Percentiles rank a stretch among this genome's conserved stretches.
Conservation (phyloP, 2,797 vertebrate species). For the Pseudomugil gertrudae region DNA sequence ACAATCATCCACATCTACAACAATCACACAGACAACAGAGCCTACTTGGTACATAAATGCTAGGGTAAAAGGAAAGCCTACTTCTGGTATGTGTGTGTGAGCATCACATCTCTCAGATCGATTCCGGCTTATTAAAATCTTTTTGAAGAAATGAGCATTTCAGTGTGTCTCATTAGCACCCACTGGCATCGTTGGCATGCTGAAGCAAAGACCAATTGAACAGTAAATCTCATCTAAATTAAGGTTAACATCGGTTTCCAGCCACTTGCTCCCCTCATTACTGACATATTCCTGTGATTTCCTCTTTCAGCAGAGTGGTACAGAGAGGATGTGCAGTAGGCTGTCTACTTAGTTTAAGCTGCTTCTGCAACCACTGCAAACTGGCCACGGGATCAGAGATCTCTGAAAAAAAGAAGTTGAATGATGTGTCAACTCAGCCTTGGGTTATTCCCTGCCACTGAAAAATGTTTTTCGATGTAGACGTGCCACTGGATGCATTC, state of each 20-base stretch:
- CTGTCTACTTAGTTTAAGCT: slow-evolving; percentile 27
- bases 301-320: slow-evolving; percentile 24
- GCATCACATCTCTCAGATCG: slow-evolving; percentile 2
- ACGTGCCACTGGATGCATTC: slow-evolving; percentile 36
- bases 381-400: slow-evolving; percentile 45
- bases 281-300: slow-evolving; percentile 32
- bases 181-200: slow-evolving; percentile 30
- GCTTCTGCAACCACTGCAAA: slow-evolving; percentile 25
- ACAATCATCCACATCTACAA: too few species aligned
- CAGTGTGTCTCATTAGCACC: slow-evolving; percentile 26
- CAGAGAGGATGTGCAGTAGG: slow-evolving; percentile 15
- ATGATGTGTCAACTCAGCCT: slow-evolving; percentile 42
- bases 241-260: slow-evolving; percentile 50
- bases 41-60: not conserved
- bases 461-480: slow-evolving; percentile 35
- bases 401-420: slow-evolving; percentile 37
- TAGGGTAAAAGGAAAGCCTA: not conserved
- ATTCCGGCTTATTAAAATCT: slow-evolving; percentile 18
- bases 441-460: slow-evolving; percentile 42
- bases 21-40: not conserved
- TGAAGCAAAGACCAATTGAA: slow-evolving; percentile 23
- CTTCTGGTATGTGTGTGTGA: not conserved
- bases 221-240: slow-evolving; percentile 40
- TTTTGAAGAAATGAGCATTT: slow-evolving; percentile 8
- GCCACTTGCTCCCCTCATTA: slow-evolving; percentile 27